phyloP scores from a whole-genome alignment of 2,113 vertebrate species.

The Pangasianodon gigas region DNA sequence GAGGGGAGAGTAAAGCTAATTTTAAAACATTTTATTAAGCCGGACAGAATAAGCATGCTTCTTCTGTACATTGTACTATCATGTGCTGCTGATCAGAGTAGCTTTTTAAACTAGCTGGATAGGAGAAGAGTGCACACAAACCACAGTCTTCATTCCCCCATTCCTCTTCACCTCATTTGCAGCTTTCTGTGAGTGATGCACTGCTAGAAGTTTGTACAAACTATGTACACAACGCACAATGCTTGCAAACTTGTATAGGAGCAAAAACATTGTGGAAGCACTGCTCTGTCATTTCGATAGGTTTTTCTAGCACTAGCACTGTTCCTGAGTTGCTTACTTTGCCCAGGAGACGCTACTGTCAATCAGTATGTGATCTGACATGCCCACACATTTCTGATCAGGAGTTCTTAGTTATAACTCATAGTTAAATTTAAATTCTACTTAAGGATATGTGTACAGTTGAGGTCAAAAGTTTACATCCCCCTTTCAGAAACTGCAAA shows the following conservation, averaged over 20 bases:
- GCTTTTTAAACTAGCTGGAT: not conserved
- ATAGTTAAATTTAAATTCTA: not conserved
- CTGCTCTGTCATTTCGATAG: not conserved
- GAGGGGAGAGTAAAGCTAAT: not conserved
- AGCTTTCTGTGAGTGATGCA: not conserved
- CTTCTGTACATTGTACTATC: not conserved
- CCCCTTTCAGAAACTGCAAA: too few species aligned
- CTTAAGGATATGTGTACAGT: not conserved
- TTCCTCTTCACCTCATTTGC: not conserved
- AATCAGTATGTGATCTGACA: not conserved
- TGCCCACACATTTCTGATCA: not conserved
- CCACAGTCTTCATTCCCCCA: not conserved
- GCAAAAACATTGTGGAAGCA: not conserved
- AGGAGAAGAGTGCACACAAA: not conserved
- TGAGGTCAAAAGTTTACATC: too few species aligned
- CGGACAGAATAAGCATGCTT: not conserved
- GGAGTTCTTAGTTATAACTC: not conserved
- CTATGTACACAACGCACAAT: not conserved
- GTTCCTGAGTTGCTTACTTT: not conserved
- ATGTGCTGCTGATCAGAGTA: not conserved
- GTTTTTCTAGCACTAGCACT: not conserved
- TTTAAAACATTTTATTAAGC: not conserved
- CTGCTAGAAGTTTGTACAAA: not conserved
- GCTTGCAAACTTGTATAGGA: not conserved
- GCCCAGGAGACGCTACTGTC: too few species aligned